These are phyloP conservation scores for Heliothis subflexa DNA, from an alignment of 1,140 invertebrate species.

Conservation along the genomic window DNA sequence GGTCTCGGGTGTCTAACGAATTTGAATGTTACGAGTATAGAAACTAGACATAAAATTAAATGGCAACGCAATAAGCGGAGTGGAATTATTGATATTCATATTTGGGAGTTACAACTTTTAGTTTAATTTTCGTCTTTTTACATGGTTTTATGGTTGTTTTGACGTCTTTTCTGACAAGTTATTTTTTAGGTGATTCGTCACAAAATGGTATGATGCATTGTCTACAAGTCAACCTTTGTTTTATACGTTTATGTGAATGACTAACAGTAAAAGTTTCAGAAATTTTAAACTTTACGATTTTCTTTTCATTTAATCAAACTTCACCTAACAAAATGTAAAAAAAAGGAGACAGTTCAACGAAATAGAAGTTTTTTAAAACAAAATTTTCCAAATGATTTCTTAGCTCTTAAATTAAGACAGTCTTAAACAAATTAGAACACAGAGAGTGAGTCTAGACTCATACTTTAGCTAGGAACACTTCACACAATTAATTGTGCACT, in stretches of 20 bases:
- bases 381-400: not conserved
- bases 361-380: not conserved
- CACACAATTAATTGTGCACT: slow-evolving; percentile 29
- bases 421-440: slow-evolving; percentile 65
- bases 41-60: not conserved
- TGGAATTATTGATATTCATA: not conserved
- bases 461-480: slow-evolving; percentile 58
- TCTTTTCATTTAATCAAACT: too few relatives aligned
- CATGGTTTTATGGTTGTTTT: too few relatives aligned
- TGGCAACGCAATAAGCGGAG: not conserved
- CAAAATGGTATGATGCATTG: too few relatives aligned
- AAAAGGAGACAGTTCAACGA: not conserved
- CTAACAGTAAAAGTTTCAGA: too few relatives aligned
- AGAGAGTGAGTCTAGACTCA: slow-evolving; percentile 70
- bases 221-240: too few relatives aligned
- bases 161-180: too few relatives aligned
- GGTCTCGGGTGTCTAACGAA: not conserved
- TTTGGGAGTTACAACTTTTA: too few relatives aligned
- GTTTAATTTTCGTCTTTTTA: too few relatives aligned
- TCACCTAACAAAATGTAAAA: not conserved
- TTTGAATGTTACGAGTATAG: not conserved
- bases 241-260: too few relatives aligned
- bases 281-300: too few relatives aligned
- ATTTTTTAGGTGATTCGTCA: too few relatives aligned
- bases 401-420: slow-evolving; percentile 25